phyloP scores from a whole-genome alignment of 1,140 invertebrate genomes.

The Piezodorus guildinii region DNA sequence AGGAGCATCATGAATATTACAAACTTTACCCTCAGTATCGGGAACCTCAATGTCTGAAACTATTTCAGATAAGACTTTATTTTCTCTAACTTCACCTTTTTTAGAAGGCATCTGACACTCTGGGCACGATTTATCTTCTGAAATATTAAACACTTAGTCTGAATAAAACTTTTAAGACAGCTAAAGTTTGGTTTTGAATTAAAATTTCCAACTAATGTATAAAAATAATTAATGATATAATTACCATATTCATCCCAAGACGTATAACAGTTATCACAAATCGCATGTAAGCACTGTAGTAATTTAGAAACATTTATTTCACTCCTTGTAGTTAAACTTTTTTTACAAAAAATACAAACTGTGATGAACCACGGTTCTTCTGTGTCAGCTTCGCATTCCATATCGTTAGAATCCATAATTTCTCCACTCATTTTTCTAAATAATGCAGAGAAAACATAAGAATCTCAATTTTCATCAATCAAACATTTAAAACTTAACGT shows the following conservation, averaged over 20 bases:
- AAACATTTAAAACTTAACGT: no score
- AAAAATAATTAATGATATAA: not conserved
- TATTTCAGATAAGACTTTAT: slow-evolving; percentile 8
- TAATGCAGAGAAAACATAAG: no score
- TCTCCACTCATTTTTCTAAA: slow-evolving; percentile 4
- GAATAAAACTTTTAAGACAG: not conserved
- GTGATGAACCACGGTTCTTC: slow-evolving; percentile 6
- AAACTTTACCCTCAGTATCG: slow-evolving; percentile 43
- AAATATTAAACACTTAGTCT: not conserved
- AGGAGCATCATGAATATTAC: slow-evolving; percentile 66
- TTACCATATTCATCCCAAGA: slow-evolving; percentile 1
- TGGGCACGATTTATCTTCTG: slow-evolving; percentile 6
- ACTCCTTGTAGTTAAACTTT: slow-evolving; percentile 1
- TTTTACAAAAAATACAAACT: slow-evolving; percentile 8
- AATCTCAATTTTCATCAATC: no score
- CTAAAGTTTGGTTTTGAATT: not conserved
- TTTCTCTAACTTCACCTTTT: slow-evolving; percentile 3
- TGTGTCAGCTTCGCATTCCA: not conserved
- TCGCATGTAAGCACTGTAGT: slow-evolving; percentile 1
- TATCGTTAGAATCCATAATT: not conserved
- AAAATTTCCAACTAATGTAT: not conserved
- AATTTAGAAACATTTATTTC: slow-evolving; percentile 7
- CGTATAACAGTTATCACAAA: not conserved
- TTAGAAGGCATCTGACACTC: slow-evolving; percentile 4
- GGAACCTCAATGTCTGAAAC: slow-evolving; percentile 8